phyloP scores from a whole-genome alignment of 2,797 vertebrate genomes.

The Rachycentron canadum region DNA sequence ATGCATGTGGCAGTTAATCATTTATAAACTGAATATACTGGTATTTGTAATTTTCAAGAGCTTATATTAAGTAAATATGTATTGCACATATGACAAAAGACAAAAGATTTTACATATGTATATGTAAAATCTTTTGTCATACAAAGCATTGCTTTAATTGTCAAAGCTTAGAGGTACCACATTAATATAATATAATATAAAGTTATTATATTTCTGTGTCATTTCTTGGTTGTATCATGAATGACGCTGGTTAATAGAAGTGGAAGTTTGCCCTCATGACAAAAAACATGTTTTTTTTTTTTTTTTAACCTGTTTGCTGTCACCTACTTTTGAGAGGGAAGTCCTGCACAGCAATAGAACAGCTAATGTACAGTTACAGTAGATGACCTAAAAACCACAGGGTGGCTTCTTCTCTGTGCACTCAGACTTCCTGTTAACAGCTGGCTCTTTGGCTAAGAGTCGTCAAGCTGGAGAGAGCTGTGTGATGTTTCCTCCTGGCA shows the following conservation, averaged over 20 bases:
- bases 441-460: conserved; percentile 74
- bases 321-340: too few species aligned
- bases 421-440: conserved; percentile 63
- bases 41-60: not conserved
- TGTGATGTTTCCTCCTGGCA: conserved; percentile 67
- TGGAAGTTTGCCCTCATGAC: not conserved
- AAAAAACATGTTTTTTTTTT: not conserved
- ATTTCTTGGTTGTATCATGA: too few species aligned
- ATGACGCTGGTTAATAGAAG: too few species aligned
- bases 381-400: conserved; percentile 40
- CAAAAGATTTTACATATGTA: too few species aligned
- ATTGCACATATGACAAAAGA: too few species aligned
- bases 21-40: not conserved
- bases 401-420: conserved; percentile 35
- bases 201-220: too few species aligned
- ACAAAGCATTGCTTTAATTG: too few species aligned
- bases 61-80: not conserved
- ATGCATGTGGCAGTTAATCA: not conserved
- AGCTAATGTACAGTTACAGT: not conserved
- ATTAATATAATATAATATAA: too few species aligned
- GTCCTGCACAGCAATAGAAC: not conserved
- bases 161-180: too few species aligned
- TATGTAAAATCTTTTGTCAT: too few species aligned
- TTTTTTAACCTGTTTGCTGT: not conserved
- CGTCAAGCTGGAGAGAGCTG: conserved; percentile 62